Base-by-base conservation (phyloP, 2,888 invertebrate species). In the Drosophila conformis region DNA sequence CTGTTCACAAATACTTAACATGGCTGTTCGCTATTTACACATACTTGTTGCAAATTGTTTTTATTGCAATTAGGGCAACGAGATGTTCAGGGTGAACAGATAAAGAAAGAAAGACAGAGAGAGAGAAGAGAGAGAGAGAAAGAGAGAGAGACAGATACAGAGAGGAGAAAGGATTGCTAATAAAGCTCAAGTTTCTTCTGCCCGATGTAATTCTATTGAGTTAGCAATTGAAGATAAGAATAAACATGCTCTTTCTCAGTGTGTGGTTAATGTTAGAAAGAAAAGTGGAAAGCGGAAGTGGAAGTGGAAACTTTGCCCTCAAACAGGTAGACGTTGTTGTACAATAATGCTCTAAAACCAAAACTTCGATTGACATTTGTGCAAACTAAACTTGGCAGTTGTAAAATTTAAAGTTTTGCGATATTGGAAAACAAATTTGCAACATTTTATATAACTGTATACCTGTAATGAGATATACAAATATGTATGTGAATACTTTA, bases 31-130 rank as follows among this genome's bases (percentile, higher is more conserved):
- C 78, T 76, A 74, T 85, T 78, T 79, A 59, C 81, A 82, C 73
- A 80, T 66, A 85, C 83, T 82, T 82, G 83, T 82, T 82, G 80
- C 80, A 76, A 83, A 76, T 76, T 68, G 86, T 88, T 83, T 73
- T 82, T 83, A 70, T 69, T 76, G 85, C 82, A 82, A 84, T 82
- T 84, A 84, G 73, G 61, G 36, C 48, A 48, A 29, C 36, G 74
- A 51, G 61, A 33, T 56, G 52, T 48, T 7, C 31, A 52, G 25
- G 46, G 25, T 13, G 21, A 25, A 46, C 8, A 15, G 46, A 8
- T 15, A 21, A 15, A 21, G 46, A 46, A 46, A 21, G 7, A 25
- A 4, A 8, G 7, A 46, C 15, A 15, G 25, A 15, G 7, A 46
- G 13, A 8, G 4, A 2, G 15, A 4, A 29, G 25, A 42, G 48